Evolutionary conservation across 64 coral and sea anemone genomes (phyloP).

Genomic region (Trachythela sp.): DNA sequence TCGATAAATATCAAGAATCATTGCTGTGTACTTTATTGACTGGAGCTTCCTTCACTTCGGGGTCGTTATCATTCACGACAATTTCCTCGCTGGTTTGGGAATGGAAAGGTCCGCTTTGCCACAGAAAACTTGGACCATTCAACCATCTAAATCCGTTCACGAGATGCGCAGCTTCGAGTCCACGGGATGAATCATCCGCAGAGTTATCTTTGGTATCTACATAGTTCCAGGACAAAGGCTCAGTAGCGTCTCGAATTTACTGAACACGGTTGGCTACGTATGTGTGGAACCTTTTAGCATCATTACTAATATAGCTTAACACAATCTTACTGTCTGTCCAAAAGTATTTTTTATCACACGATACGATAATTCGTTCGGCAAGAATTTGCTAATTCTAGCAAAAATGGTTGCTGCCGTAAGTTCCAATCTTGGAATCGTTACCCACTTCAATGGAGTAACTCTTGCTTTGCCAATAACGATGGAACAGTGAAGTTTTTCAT

Average conservation of each 20-base stretch:
- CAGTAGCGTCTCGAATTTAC: background rate
- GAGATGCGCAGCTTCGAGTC: background rate
- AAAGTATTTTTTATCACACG: background rate
- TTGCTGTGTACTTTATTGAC: background rate
- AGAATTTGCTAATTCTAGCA: background rate
- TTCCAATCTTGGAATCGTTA: conserved; percentile 16
- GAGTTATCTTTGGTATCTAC: background rate
- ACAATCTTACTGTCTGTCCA: conserved; percentile 32
- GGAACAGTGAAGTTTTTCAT: background rate
- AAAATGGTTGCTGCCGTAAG: background rate
- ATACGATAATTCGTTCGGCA: background rate
- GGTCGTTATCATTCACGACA: background rate
- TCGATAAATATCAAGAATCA: too few relatives aligned
- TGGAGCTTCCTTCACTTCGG: background rate
- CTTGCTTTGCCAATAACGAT: conserved; percentile 15
- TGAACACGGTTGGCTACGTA: background rate
- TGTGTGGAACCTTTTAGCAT: conserved; percentile 7
- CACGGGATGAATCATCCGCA: background rate
- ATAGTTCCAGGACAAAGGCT: background rate
- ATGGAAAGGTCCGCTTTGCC: background rate
- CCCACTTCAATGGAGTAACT: conserved; percentile 18
- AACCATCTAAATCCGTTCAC: background rate
- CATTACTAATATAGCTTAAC: background rate
- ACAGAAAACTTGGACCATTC: background rate
- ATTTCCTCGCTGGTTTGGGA: background rate